Percentiles rank a stretch among this genome's conserved stretches.
phyloP scores from a whole-genome alignment of 2,797 vertebrate species.

The Orientallactaga sibirica region DNA sequence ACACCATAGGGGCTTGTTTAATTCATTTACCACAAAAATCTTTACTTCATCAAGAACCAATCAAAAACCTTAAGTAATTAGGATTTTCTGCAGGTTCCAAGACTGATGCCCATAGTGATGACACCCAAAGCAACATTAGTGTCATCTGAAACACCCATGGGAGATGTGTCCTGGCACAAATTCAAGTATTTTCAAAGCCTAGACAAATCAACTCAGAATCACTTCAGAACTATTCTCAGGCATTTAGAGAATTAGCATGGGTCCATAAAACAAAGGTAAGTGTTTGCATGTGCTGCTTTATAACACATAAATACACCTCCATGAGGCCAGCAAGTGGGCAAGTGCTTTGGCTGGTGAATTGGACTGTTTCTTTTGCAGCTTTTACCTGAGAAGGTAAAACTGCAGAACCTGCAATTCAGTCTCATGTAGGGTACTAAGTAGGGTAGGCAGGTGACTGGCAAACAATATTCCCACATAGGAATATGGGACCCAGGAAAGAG shows the following conservation, averaged over 20 bases:
- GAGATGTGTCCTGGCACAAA: slow-evolving; percentile 14
- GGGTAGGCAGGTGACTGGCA: slow-evolving; percentile 23
- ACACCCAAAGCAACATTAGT: not conserved
- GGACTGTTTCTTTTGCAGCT: slow-evolving; percentile 16
- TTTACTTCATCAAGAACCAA: slow-evolving; percentile 65
- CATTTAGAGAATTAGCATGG: not conserved
- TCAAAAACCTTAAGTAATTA: slow-evolving; percentile 26
- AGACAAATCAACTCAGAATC: slow-evolving; percentile 33
- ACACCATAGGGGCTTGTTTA: slow-evolving; percentile 48
- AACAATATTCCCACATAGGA: slow-evolving; percentile 16
- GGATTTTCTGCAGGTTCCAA: slow-evolving; percentile 23
- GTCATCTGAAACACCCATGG: slow-evolving; percentile 39
- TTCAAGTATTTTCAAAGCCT: slow-evolving; percentile 80
- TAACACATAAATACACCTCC: not conserved
- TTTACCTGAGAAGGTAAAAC: slow-evolving; percentile 68
- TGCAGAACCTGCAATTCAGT: slow-evolving; percentile 20
- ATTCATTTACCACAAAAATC: slow-evolving; percentile 41
- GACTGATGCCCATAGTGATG: not conserved
- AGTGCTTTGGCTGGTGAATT: not conserved
- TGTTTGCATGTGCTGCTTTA: not conserved
- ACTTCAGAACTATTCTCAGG: slow-evolving; percentile 30
- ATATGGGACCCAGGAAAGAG: slow-evolving; percentile 4
- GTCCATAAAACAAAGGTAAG: not conserved
- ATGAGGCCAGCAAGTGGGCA: slow-evolving; percentile 7
- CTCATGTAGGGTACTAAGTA: not conserved